These are phyloP conservation scores for Malurus elegans DNA, from an alignment of 2,113 vertebrate genomes.

Conservation along the genomic window DNA sequence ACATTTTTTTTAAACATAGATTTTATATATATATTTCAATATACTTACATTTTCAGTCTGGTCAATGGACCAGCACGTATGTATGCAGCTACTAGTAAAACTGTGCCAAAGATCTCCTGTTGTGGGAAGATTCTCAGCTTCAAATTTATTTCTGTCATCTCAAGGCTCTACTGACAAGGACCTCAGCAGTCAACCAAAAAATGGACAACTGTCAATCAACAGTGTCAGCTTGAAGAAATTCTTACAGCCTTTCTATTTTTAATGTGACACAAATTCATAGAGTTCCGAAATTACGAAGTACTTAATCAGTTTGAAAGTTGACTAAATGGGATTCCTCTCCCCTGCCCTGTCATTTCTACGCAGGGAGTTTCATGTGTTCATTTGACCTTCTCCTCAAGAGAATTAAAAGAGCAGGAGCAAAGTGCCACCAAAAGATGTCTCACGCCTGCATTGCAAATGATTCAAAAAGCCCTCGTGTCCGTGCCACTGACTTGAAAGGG, in stretches of 20 bases:
- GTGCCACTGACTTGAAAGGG: neutral
- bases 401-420: neutral
- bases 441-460: neutral
- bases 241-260: neutral
- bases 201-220: fast-evolving
- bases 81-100: neutral
- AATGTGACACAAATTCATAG: neutral
- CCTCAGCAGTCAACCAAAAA: neutral
- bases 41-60: neutral
- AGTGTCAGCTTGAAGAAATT: neutral
- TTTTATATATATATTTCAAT: neutral
- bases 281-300: neutral
- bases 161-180: neutral
- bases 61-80: neutral
- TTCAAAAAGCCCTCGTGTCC: neutral
- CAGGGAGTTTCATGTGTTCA: neutral
- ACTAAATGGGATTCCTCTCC: neutral
- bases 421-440: neutral
- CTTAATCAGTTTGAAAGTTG: neutral
- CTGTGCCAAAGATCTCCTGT: neutral
- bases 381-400: neutral
- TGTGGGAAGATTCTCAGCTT: neutral
- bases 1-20: neutral
- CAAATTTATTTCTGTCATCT: neutral
- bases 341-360: neutral